phyloP scores from a whole-genome alignment of 1,140 invertebrate genomes.

The Bemisia tabaci region DNA sequence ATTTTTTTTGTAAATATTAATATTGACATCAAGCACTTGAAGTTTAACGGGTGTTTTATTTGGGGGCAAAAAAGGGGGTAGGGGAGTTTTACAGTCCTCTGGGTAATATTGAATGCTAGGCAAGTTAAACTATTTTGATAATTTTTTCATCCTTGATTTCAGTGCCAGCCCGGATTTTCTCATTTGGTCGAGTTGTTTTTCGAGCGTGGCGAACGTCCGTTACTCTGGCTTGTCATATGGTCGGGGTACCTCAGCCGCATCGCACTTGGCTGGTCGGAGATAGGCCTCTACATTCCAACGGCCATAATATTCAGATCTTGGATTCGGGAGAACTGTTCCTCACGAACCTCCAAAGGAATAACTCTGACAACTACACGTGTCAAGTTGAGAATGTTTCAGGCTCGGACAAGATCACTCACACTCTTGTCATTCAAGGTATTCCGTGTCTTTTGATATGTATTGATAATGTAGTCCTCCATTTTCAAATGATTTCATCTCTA shows the following conservation, averaged over 20 bases:
- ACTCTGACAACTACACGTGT: slow-evolving; percentile 32
- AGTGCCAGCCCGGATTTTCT: slow-evolving; percentile 52
- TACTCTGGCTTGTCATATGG: slow-evolving; percentile 45
- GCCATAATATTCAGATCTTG: slow-evolving; percentile 42
- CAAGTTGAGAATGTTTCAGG: slow-evolving; percentile 30
- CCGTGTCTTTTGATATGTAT: too few relatives aligned
- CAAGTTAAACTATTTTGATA: too few relatives aligned
- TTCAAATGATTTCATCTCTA: too few relatives aligned
- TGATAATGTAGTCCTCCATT: too few relatives aligned
- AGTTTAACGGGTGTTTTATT: too few relatives aligned
- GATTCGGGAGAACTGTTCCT: slow-evolving; percentile 49
- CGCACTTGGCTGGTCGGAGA: slow-evolving; percentile 46
- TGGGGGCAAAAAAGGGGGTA: too few relatives aligned
- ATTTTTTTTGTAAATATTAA: too few relatives aligned
- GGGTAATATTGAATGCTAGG: too few relatives aligned
- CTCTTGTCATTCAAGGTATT: slow-evolving; percentile 38
- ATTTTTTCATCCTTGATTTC: slow-evolving; percentile 18
- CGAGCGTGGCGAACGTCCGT: slow-evolving; percentile 48
- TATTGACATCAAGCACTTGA: too few relatives aligned
- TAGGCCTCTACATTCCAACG: slow-evolving; percentile 7
- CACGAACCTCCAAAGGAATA: slow-evolving; percentile 38
- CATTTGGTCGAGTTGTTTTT: slow-evolving; percentile 48
- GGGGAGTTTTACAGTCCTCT: too few relatives aligned
- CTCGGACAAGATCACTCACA: slow-evolving; percentile 34
- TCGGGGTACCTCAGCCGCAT: slow-evolving; percentile 42